Evolutionary conservation across 2,888 invertebrate species (phyloP).

Genomic region (Biston betularia): DNA sequence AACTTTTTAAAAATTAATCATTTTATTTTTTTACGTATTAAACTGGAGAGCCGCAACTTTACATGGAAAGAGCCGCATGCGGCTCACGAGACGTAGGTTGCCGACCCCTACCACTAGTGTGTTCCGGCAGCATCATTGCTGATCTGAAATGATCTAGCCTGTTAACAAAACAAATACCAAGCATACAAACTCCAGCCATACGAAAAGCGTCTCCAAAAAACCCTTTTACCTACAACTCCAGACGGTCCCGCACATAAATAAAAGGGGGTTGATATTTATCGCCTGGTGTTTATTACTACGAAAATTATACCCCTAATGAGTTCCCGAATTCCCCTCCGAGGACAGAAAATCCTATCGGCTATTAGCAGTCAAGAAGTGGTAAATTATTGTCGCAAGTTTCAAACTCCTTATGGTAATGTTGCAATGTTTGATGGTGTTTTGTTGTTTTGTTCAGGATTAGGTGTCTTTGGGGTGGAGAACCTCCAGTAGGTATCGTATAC

Average conservation of each 20-base stretch:
- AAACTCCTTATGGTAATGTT: conserved; percentile 76
- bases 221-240: conserved; percentile 44
- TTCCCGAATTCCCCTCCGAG: conserved; percentile 74
- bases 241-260: conserved; percentile 66
- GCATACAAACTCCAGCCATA: conserved; percentile 22
- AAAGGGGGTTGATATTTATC: conserved; percentile 83
- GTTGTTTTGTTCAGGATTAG: conserved; percentile 41
- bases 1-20: too few relatives aligned
- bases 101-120: too few relatives aligned
- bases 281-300: conserved; percentile 82
- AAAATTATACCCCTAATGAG: conserved; percentile 86
- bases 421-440: conserved; percentile 58
- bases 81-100: too few relatives aligned
- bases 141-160: too few relatives aligned
- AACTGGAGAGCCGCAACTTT: too few relatives aligned
- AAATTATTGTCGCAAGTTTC: conserved; percentile 68
- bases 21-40: too few relatives aligned
- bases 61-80: too few relatives aligned
- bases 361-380: conserved; percentile 82
- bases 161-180: too few relatives aligned
- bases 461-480: neutral
- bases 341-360: conserved; percentile 85
- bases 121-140: too few relatives aligned
- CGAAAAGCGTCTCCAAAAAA: conserved; percentile 49
- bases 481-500: neutral